These are phyloP conservation scores for Nemurella pictetii DNA, from an alignment of 2,888 invertebrate genomes.

Conservation along the genomic window DNA sequence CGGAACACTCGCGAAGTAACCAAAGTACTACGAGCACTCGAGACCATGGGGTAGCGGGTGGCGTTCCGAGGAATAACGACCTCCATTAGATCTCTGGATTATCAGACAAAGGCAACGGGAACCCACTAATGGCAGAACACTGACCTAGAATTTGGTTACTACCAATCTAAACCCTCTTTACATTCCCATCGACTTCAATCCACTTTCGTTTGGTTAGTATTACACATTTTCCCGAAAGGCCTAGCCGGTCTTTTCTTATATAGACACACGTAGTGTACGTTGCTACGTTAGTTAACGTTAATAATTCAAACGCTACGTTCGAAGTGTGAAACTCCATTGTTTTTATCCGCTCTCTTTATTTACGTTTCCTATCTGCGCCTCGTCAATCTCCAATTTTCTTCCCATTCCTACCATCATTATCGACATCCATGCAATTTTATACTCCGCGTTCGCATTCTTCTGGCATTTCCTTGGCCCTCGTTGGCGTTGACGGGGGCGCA, in stretches of 20 bases:
- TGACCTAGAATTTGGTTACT: conserved; percentile 21
- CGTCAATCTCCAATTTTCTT: neutral
- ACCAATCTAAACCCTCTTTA: conserved; percentile 10
- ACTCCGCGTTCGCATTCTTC: neutral
- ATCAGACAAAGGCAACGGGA: conserved; percentile 12
- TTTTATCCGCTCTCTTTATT: neutral
- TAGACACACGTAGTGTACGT: neutral
- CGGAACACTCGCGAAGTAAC: neutral
- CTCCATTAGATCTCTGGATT: conserved; percentile 6
- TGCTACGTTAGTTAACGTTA: neutral
- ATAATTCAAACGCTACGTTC: neutral
- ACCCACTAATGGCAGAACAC: conserved; percentile 15
- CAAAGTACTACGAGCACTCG: neutral
- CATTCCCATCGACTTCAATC: conserved; percentile 7
- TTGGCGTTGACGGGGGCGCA: neutral
- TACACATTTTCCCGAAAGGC: neutral
- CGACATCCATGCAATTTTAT: neutral
- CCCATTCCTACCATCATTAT: neutral
- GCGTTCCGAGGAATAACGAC: neutral
- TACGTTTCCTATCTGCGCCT: neutral
- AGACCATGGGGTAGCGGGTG: neutral
- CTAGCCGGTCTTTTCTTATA: neutral
- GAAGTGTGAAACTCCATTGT: neutral
- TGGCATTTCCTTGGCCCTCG: neutral
- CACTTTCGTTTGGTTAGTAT: conserved; percentile 15